Evolutionary conservation across 2,797 vertebrate species (phyloP).

Genomic region (Geotrypetes seraphini): DNA sequence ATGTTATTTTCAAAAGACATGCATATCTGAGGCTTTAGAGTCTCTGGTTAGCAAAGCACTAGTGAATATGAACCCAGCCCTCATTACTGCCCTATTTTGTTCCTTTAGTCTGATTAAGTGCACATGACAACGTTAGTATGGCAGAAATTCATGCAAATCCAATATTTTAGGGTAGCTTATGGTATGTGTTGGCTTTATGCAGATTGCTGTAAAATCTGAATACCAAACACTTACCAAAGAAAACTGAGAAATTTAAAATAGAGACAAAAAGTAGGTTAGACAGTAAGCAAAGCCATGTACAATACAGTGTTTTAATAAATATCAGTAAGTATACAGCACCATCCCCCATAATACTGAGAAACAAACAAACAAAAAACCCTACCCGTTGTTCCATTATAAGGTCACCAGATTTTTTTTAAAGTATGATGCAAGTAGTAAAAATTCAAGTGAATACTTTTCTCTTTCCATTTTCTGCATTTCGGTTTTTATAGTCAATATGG

Average conservation of each 20-base stretch:
- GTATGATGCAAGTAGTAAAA: too few relatives aligned
- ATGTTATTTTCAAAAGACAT: constrained; percentile 14
- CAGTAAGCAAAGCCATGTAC: constrained; percentile 43
- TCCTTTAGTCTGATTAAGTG: constrained; percentile 44
- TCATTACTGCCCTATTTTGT: constrained; percentile 39
- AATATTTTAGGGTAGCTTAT: constrained; percentile 42
- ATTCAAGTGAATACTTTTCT: too few relatives aligned
- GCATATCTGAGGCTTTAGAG: constrained; percentile 4
- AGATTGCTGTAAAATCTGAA: constrained; percentile 55
- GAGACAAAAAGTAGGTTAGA: constrained; percentile 46
- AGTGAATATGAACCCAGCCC: constrained; percentile 25
- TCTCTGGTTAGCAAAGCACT: constrained; percentile 16
- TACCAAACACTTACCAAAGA: constrained; percentile 58
- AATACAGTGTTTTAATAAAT: constrained; percentile 47
- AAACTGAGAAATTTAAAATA: constrained; percentile 49
- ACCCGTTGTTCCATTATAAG: too few relatives aligned
- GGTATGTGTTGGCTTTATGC: constrained; percentile 56
- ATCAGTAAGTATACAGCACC: constrained; percentile 46
- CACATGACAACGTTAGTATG: too few relatives aligned
- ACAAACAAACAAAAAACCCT: too few relatives aligned
- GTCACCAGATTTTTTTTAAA: too few relatives aligned
- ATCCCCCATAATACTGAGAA: too few relatives aligned
- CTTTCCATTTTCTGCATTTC: too few relatives aligned
- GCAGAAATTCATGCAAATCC: constrained; percentile 44
- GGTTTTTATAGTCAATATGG: too few relatives aligned